Evolutionary conservation across 1,140 invertebrate genomes (phyloP).

Genomic region (Temnothorax curvispinosus): DNA sequence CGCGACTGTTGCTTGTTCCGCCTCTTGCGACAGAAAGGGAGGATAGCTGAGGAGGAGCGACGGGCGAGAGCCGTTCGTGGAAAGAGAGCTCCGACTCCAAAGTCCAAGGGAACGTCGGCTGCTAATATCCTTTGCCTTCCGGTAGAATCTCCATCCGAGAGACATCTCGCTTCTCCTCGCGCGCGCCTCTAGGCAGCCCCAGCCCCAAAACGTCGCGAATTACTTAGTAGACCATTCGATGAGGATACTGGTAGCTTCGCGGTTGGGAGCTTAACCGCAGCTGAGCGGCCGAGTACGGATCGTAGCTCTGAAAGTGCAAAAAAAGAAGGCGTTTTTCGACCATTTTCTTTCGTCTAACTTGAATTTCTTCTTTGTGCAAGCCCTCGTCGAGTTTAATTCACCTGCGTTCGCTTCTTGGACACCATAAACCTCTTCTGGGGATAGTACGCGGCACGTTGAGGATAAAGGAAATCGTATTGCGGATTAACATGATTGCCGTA

Average conservation of each 20-base stretch:
- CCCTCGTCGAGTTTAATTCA: conserved; percentile 30
- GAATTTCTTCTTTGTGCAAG: neutral
- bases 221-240: conserved; percentile 78
- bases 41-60: conserved; percentile 35
- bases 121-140: neutral
- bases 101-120: conserved; percentile 24
- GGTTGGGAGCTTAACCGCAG: conserved; percentile 71
- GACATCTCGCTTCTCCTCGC: neutral
- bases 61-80: conserved; percentile 21
- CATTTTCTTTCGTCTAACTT: neutral
- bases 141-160: neutral
- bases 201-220: neutral
- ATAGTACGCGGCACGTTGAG: conserved; percentile 73
- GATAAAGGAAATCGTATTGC: conserved; percentile 77
- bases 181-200: neutral
- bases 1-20: conserved; percentile 14
- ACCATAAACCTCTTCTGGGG: conserved; percentile 80
- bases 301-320: conserved; percentile 72
- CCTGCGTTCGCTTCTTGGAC: conserved; percentile 78
- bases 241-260: conserved; percentile 77
- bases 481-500: conserved; percentile 72
- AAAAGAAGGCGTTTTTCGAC: neutral
- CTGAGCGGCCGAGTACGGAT: conserved; percentile 71
- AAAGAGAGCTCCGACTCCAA: neutral
- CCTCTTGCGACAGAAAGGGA: conserved; percentile 45